Base-by-base conservation (phyloP, 2,797 vertebrate species). In the Hirundo rustica region DNA sequence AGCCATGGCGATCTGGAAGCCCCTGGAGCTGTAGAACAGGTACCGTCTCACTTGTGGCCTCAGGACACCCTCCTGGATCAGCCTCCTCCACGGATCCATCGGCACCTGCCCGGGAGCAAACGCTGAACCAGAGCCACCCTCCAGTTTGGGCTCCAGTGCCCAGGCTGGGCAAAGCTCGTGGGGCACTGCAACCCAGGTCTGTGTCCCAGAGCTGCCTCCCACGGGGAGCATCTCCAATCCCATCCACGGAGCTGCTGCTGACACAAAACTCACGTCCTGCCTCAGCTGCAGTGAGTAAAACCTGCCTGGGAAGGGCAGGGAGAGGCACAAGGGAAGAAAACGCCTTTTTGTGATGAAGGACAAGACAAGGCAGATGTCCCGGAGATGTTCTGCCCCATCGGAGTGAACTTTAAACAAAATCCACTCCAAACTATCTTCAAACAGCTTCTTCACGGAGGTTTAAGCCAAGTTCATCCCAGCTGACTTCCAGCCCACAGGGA, bases 1-100 rank as follows among this genome's bases (percentile, higher is more conserved):
- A 0, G 98, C 97, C 0, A 98, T 96, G 85, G 96, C 96, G 30
- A 98, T 96, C 66, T 97, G 92, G 96, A 97, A 96, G 0, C n/a
- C 96, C 83, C 97, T 95, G 50, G 98, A 98, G 96, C 97, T 98
- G 95, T 98, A 98, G 91, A 97, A 95, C 70, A 98, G 94, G 67
- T 97, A 98, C 30, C 97, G 90, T 75, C 97, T 96, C 82, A 98
- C 97, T 68, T 96, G 94, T 8, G 98, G 98, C 51, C 97, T 96
- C 92, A 98, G 84, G 5, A 98, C 73, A 1, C 96, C 96, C 3
- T 94, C 96, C 89, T 97, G 97, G 5, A 98, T 89, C 81, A 97
- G 75, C 68, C 80, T 97, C 10, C 88, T 81, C 81, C 98, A 98
- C 7, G 93, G 91, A 16, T 93, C 97, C 0, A 6, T 32, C 0